Evolutionary conservation across 1,140 invertebrate genomes (phyloP).

Genomic region (Leguminivora glycinivorella): DNA sequence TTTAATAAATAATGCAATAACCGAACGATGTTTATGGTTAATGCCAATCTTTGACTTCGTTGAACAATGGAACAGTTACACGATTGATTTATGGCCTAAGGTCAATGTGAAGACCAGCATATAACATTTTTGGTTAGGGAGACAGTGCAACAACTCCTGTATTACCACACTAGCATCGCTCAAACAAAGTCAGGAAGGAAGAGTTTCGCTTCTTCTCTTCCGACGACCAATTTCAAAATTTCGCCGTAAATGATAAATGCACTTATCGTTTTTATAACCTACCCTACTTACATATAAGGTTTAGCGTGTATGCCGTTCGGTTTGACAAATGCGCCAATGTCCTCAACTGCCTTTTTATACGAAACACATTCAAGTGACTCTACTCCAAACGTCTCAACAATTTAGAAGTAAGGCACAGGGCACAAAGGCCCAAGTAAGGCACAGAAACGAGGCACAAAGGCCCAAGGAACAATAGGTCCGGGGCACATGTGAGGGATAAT

Average conservation of each 20-base stretch:
- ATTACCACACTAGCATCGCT: too few relatives aligned
- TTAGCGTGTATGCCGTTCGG: too few relatives aligned
- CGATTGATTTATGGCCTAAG: background rate
- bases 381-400: slow-evolving; percentile 2
- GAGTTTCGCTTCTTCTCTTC: too few relatives aligned
- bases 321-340: too few relatives aligned
- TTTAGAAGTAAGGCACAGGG: slow-evolving; percentile 4
- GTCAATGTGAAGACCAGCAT: background rate
- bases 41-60: background rate
- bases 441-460: background rate
- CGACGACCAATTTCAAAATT: too few relatives aligned
- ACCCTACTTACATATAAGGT: too few relatives aligned
- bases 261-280: too few relatives aligned
- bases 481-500: slow-evolving; percentile 26
- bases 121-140: too few relatives aligned
- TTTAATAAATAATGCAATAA: slow-evolving; percentile 14
- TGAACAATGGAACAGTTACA: slow-evolving; percentile 3
- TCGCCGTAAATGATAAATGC: too few relatives aligned
- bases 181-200: too few relatives aligned
- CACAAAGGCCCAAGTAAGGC: slow-evolving; percentile 7
- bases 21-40: background rate
- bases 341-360: background rate
- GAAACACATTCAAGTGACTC: background rate
- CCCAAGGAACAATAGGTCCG: background rate
- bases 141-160: background rate